These are phyloP conservation scores for Villa cingulata DNA, from an alignment of 2,888 invertebrate species.

Conservation along the genomic window DNA sequence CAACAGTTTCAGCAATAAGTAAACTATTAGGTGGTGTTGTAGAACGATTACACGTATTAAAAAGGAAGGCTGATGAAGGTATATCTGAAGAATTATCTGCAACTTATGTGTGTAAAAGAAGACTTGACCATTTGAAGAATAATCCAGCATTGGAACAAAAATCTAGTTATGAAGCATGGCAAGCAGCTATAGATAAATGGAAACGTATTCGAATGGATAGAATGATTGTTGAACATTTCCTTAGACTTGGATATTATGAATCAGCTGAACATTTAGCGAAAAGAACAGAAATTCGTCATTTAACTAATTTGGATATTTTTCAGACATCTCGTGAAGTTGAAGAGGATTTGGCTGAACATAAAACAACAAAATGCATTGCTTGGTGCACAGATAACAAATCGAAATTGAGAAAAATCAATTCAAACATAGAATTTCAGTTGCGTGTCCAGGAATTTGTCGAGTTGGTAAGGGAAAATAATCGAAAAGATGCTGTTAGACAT, in stretches of 20 bases:
- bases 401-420: slow-evolving; percentile 84
- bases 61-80: slow-evolving; percentile 89
- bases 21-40: slow-evolving; percentile 76
- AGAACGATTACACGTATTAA: slow-evolving; percentile 76
- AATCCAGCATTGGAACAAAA: slow-evolving; percentile 26
- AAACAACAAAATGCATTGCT: slow-evolving; percentile 76
- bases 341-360: slow-evolving; percentile 62
- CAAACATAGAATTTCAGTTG: slow-evolving; percentile 89
- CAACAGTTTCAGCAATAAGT: slow-evolving; percentile 55
- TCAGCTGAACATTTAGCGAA: slow-evolving; percentile 80
- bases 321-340: slow-evolving; percentile 74
- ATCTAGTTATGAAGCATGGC: slow-evolving; percentile 25
- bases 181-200: slow-evolving; percentile 33
- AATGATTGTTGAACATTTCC: slow-evolving; percentile 92
- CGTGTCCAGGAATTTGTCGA: slow-evolving; percentile 80
- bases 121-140: slow-evolving; percentile 72
- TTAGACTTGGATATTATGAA: slow-evolving; percentile 89
- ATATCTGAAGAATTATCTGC: slow-evolving; percentile 84
- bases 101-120: slow-evolving; percentile 78
- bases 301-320: slow-evolving; percentile 89
- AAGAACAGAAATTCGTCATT: slow-evolving; percentile 63
- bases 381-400: slow-evolving; percentile 98
- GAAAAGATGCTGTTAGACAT: slow-evolving; percentile 87
- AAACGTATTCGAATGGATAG: slow-evolving; percentile 65
- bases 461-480: slow-evolving; percentile 69